phyloP scores from a whole-genome alignment of 2,113 vertebrate genomes.

The Acanthochromis polyacanthus region DNA sequence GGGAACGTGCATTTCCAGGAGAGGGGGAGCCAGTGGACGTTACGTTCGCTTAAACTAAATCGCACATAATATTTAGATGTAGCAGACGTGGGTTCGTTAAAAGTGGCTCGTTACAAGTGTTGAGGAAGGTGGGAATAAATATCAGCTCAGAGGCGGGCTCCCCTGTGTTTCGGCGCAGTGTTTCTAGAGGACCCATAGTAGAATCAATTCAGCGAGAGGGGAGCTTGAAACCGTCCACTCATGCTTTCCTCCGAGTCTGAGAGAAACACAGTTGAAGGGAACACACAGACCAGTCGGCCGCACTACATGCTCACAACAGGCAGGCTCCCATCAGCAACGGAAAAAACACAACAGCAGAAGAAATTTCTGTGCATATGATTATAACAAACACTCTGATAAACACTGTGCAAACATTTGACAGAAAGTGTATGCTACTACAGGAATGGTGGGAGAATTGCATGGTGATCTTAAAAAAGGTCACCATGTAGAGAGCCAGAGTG shows the following conservation, averaged over 20 bases:
- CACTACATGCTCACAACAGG: constrained; percentile 75
- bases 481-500: background rate
- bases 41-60: fast-evolving
- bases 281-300: constrained; percentile 73
- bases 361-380: constrained; percentile 10
- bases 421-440: background rate
- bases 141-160: background rate
- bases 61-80: fast-evolving
- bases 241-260: constrained; percentile 85
- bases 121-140: fast-evolving
- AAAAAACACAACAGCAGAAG: constrained; percentile 44
- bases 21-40: fast-evolving
- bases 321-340: constrained; percentile 52
- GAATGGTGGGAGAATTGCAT: background rate
- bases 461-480: constrained; percentile 20
- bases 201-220: constrained; percentile 91
- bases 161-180: constrained; percentile 68
- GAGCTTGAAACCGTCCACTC: constrained; percentile 89
- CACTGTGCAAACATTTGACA: background rate
- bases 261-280: constrained; percentile 82
- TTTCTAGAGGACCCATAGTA: constrained; percentile 88
- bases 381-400: background rate
- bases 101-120: fast-evolving
- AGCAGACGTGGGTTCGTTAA: fast-evolving
- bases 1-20: constrained; percentile 33